Evolutionary conservation across 2,113 vertebrate genomes (phyloP).

Genomic region (Oryzias woworae): DNA sequence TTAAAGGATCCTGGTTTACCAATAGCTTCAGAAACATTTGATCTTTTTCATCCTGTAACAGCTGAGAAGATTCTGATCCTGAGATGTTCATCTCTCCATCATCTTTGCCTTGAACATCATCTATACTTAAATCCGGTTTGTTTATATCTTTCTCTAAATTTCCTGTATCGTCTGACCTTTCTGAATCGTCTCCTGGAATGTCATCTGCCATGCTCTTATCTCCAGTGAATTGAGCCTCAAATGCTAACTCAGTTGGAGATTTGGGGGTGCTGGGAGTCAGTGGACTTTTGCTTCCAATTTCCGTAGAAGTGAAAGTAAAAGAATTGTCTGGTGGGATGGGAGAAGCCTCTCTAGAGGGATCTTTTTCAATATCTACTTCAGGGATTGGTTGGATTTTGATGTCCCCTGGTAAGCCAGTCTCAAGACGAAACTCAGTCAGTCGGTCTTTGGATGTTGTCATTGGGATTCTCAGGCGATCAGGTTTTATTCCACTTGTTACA

Average conservation of each 20-base stretch:
- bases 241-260: conserved; percentile 7
- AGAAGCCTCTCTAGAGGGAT: conserved; percentile 73
- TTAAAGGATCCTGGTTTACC: conserved; percentile 10
- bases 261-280: conserved; percentile 37
- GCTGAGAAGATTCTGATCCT: neutral
- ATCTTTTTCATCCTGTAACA: conserved; percentile 11
- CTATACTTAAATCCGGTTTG: neutral
- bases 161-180: neutral
- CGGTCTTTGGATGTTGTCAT: conserved; percentile 57
- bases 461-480: conserved; percentile 68
- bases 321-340: conserved; percentile 66
- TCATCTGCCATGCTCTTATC: neutral
- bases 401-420: conserved; percentile 62
- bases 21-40: neutral
- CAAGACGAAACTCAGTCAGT: conserved; percentile 62
- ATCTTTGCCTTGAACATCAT: conserved; percentile 1
- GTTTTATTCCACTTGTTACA: conserved; percentile 62
- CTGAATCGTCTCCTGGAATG: neutral
- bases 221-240: conserved; percentile 12
- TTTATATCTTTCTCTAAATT: conserved; percentile 9
- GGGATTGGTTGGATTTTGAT: conserved; percentile 70
- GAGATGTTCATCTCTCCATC: conserved; percentile 1
- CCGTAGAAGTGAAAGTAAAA: conserved; percentile 55
- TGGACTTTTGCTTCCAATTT: conserved; percentile 35
- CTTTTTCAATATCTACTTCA: conserved; percentile 72